Conservation (phyloP, 2,113 vertebrate genomes). For the Otolemur garnettii region DNA sequence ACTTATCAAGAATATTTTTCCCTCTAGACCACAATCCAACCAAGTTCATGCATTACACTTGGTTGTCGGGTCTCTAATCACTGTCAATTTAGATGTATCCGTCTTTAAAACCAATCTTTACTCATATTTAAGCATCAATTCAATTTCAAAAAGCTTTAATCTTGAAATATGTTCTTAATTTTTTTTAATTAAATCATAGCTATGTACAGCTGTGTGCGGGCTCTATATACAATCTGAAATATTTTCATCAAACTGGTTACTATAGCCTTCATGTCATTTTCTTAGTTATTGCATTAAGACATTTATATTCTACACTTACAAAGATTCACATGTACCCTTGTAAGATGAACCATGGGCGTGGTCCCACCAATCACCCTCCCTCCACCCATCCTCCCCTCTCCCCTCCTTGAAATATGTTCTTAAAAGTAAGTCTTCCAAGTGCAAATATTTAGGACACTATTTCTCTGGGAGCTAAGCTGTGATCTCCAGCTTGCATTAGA, state of each 20-base stretch:
- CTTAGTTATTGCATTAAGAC: too few species aligned
- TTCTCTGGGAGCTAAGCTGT: not conserved
- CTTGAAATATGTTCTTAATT: not conserved
- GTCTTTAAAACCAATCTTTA: conserved; percentile 24
- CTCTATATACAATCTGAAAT: too few species aligned
- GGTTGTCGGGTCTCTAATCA: not conserved
- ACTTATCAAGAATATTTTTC: not conserved
- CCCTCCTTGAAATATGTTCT: not conserved
- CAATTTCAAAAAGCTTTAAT: conserved; percentile 9
- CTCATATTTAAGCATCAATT: not conserved
- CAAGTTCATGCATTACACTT: not conserved
- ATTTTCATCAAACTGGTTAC: too few species aligned
- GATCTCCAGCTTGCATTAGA: not conserved
- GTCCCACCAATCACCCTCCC: too few species aligned
- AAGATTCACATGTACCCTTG: too few species aligned
- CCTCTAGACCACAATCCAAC: not conserved
- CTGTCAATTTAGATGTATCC: not conserved
- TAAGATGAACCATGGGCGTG: too few species aligned
- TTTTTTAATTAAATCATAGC: too few species aligned
- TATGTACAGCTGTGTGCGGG: too few species aligned
- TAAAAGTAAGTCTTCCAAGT: conserved; percentile 31
- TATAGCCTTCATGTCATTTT: too few species aligned
- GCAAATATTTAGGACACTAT: conserved; percentile 35
- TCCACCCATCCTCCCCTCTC: too few species aligned
- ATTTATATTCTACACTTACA: too few species aligned